A percentile compares a stretch with the other conserved stretches of the same genome.
Conservation (phyloP, 2,113 vertebrate species). For the Edolisoma coerulescens region DNA sequence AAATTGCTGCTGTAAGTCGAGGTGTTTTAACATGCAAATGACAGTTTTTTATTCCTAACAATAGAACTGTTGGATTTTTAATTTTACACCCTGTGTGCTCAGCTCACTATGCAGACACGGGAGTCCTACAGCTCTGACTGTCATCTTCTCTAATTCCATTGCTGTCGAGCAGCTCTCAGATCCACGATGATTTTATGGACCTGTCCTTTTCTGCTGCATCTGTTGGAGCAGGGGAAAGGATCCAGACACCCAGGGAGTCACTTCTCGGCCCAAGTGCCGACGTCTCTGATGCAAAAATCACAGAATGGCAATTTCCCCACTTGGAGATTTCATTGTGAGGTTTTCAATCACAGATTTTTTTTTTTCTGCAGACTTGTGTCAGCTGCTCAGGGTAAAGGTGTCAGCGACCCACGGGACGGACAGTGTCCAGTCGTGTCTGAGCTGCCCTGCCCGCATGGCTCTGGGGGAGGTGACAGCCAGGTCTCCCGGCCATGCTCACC, state of each 20-base stretch:
- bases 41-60: background rate
- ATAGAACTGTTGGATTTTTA: background rate
- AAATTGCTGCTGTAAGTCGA: background rate
- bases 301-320: background rate
- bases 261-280: fast-evolving
- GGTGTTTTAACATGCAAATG: background rate
- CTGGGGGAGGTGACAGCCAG: background rate
- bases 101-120: background rate
- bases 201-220: background rate
- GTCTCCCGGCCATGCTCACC: background rate
- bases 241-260: background rate
- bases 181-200: slow-evolving; percentile 31
- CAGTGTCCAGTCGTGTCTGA: fast-evolving
- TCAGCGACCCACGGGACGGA: fast-evolving
- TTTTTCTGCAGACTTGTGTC: fast-evolving
- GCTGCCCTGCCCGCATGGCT: fast-evolving
- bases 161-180: background rate
- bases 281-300: background rate
- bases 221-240: background rate
- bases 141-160: background rate
- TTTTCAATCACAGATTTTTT: background rate
- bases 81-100: background rate
- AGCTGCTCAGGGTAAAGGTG: fast-evolving
- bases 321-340: background rate
- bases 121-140: background rate